Evolutionary conservation across 2,888 invertebrate species (phyloP).

Genomic region (Malacosoma neustria): DNA sequence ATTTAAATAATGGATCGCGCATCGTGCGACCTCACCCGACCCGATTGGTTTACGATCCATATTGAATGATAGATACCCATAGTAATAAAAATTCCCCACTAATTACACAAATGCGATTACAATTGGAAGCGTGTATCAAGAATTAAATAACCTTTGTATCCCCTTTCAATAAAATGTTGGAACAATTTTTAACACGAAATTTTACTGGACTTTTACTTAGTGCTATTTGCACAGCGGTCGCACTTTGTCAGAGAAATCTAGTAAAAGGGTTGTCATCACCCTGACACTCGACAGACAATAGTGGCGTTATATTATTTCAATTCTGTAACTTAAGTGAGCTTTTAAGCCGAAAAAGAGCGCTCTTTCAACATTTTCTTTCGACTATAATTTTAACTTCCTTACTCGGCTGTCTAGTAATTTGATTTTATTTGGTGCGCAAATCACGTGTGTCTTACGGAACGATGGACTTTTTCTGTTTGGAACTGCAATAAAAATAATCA

Average conservation of each 20-base stretch:
- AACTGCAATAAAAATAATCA: no score
- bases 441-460: no score
- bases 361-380: neutral
- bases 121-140: slow-evolving; percentile 7
- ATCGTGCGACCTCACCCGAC: neutral
- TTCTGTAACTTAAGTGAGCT: slow-evolving; percentile 4
- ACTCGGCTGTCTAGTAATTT: no score
- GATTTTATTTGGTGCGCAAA: neutral
- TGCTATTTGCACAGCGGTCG: slow-evolving; percentile 12
- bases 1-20: neutral
- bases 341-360: slow-evolving; percentile 2
- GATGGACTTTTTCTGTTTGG: no score
- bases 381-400: no score
- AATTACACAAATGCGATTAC: slow-evolving; percentile 15
- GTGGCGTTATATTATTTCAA: slow-evolving; percentile 8
- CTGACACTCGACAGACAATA: neutral
- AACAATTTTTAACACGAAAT: neutral
- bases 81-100: slow-evolving; percentile 18
- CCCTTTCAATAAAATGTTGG: neutral
- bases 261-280: slow-evolving; percentile 5
- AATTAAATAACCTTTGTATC: neutral
- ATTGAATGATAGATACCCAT: slow-evolving; percentile 17
- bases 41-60: slow-evolving; percentile 13
- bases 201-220: slow-evolving; percentile 9
- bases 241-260: slow-evolving; percentile 10